Base-by-base conservation (phyloP, 2,888 invertebrate genomes). In the Cryptocephalus primarius region DNA sequence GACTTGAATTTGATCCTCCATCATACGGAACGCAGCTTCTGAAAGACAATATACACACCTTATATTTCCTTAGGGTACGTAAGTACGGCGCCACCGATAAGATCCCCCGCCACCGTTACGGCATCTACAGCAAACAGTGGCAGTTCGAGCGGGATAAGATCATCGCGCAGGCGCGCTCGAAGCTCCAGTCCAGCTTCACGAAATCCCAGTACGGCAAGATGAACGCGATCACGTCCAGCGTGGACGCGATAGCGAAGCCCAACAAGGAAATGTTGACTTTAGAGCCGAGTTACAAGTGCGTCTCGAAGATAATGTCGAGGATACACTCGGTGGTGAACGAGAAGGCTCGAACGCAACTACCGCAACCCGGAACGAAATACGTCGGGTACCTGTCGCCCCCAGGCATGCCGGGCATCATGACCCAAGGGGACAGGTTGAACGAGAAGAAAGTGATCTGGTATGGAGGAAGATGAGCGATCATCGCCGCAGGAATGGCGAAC, bases 111-210 rank as follows among this genome's bases (percentile, higher is more conserved):
- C 73, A 74, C 53, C 69, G 68, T 52, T 67, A 67, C 47, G 76
- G 76, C 10, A 71, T 75, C 41, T 75, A 75, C 56, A 71, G 71
- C 50, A 64, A 62, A 48, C 50, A 57, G 39, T 70, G 70, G 70
- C 66, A 65, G 1, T 42, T 52, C 2, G 60, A 63, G 48, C 52
- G 63, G 11, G 58, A 55, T 38, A 54, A 55, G 41, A 54, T 60
- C 4, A 58, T 63, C 32, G 40, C 45, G 13, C 56, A 57, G 32
- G 46, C 58, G 1, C 48, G 56, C 45, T 54, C 47, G 39, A 54
- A 48, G 38, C 41, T 57, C 8, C 58, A 56, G 32, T 40, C 40
- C 8, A 46, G 47, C 1, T 53, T 56, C 33, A 49, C 51, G 4
- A 52, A 50, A 38, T 51, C 53, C 1, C 53, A 56, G 34, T 31